Conservation (phyloP, 2,888 invertebrate species). For the Flexamia atlantica region DNA sequence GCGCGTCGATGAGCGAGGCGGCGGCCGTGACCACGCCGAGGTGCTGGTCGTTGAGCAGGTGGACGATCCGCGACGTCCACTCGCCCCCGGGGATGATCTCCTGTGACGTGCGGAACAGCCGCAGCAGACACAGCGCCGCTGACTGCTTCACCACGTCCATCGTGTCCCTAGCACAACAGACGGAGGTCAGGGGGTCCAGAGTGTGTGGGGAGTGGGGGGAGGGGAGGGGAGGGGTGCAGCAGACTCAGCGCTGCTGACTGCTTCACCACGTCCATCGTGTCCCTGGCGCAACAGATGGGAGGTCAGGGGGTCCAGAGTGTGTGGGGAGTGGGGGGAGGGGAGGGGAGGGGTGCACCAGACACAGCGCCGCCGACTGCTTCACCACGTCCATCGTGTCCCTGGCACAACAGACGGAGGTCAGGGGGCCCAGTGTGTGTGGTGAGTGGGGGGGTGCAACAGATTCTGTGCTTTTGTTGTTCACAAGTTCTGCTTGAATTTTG, state of each 20-base stretch:
- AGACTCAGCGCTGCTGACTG: constrained; percentile 99
- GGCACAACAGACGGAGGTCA: constrained; percentile 63
- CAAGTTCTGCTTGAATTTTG: no score
- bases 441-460: constrained; percentile 80
- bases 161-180: constrained; percentile 89
- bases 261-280: constrained; percentile 99
- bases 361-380: constrained; percentile 99
- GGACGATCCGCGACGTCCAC: constrained; percentile 99
- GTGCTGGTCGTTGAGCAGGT: constrained; percentile 98
- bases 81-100: constrained; percentile 98
- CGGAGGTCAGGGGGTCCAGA: no score
- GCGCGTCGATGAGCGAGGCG: constrained; percentile 97
- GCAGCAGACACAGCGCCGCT: constrained; percentile 96
- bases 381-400: constrained; percentile 99
- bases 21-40: constrained; percentile 99
- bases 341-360: constrained; percentile 83
- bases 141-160: constrained; percentile 99
- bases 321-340: no score
- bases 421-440: no score
- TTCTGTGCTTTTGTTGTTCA: no score
- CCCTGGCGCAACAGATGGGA: constrained; percentile 82
- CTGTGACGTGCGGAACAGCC: constrained; percentile 95
- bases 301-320: no score
- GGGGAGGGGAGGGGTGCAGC: constrained; percentile 76
- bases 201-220: no score